phyloP scores from a whole-genome alignment of 2,797 vertebrate genomes.

The Neopelma chrysocephalum region DNA sequence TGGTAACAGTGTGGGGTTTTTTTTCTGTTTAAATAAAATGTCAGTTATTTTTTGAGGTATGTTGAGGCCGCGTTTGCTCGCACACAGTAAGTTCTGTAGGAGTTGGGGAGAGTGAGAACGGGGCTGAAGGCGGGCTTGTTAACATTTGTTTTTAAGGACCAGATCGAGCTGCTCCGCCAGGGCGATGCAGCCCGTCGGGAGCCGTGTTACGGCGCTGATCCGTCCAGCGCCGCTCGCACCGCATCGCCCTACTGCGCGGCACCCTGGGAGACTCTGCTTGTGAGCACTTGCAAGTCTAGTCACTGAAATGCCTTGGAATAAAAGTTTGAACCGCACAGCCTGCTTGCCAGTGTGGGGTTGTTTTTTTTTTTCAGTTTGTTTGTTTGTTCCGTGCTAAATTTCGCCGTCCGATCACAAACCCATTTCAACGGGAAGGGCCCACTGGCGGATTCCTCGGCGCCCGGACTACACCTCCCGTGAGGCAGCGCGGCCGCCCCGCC shows the following conservation, averaged over 20 bases:
- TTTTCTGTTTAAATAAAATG: neutral
- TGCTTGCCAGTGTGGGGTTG: neutral
- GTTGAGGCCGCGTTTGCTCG: neutral
- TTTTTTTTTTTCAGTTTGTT: neutral
- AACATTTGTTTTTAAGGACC: neutral
- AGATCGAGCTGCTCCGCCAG: too few species aligned
- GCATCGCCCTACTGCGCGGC: neutral
- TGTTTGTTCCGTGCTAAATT: neutral
- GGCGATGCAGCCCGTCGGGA: neutral
- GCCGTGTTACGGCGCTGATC: too few species aligned
- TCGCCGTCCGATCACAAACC: too few species aligned
- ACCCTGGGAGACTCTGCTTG: too few species aligned
- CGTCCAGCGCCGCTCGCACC: too few species aligned
- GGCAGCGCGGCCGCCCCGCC: neutral
- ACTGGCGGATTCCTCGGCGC: rapidly evolving
- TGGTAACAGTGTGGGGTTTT: neutral
- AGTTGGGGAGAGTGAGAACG: rapidly evolving
- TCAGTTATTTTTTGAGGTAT: neutral
- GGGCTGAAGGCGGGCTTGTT: neutral
- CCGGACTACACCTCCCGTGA: neutral
- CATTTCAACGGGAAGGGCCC: too few species aligned
- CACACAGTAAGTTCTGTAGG: neutral
- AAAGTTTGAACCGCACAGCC: neutral
- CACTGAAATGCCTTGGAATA: neutral
- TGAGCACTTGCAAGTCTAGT: neutral